A percentile compares a stretch with the other conserved stretches of the same genome.
Conservation (phyloP, 2,797 vertebrate genomes). For the Sebastes diploproa region DNA sequence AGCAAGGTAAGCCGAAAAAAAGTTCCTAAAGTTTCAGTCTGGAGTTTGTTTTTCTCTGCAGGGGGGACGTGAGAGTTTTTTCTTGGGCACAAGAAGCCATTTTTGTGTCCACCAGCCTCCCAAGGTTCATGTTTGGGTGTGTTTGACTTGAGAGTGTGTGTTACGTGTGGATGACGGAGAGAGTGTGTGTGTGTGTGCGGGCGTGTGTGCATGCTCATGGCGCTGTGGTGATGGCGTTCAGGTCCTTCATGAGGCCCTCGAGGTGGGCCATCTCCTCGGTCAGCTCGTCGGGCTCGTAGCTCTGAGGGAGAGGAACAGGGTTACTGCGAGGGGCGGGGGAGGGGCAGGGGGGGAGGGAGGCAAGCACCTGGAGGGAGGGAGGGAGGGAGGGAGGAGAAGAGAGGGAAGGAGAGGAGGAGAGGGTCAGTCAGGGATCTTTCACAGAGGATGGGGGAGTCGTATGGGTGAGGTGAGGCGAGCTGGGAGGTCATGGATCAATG, state of each 20-base stretch:
- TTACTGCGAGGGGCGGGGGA: slow-evolving; percentile 75
- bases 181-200: slow-evolving; percentile 40
- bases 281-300: slow-evolving; percentile 96
- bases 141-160: slow-evolving; percentile 42
- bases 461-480: slow-evolving; percentile 64
- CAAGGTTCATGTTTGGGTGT: slow-evolving; percentile 46
- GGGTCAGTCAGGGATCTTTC: slow-evolving; percentile 73
- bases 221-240: slow-evolving; percentile 98
- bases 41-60: slow-evolving; percentile 52
- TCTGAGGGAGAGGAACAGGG: slow-evolving; percentile 86
- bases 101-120: slow-evolving; percentile 63
- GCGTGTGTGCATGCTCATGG: slow-evolving; percentile 78
- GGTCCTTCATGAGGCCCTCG: slow-evolving; percentile 99
- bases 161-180: slow-evolving; percentile 61
- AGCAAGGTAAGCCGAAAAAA: slow-evolving; percentile 76
- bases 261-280: slow-evolving; percentile 99
- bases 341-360: slow-evolving; percentile 66
- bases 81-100: slow-evolving; percentile 49
- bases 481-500: slow-evolving; percentile 51
- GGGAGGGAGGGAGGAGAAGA: slow-evolving; percentile 11
- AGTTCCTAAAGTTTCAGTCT: slow-evolving; percentile 67
- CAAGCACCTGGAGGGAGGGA: slow-evolving; percentile 73
- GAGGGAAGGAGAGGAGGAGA: slow-evolving; percentile 56
- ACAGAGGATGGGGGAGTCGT: slow-evolving; percentile 45
- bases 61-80: slow-evolving; percentile 36